A percentile compares a stretch with the other conserved stretches of the same genome.
Conservation (phyloP, 2,888 invertebrate species). For the Dasysyrphus albostriatus region DNA sequence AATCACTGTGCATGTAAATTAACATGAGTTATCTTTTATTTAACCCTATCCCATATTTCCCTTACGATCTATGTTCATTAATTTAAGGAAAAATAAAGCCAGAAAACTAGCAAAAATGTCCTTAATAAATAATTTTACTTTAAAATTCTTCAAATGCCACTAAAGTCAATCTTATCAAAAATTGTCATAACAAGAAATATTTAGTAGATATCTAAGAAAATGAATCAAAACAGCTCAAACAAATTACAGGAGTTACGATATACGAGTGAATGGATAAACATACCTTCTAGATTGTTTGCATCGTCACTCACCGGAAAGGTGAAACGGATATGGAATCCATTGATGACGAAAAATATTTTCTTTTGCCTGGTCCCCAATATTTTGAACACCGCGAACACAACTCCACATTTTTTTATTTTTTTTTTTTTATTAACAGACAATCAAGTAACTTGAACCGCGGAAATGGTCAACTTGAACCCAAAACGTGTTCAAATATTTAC, state of each 20-base stretch:
- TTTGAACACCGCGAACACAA: constrained; percentile 16
- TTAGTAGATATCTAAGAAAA: not conserved
- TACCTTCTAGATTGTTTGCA: constrained; percentile 20
- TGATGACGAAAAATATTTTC: constrained; percentile 37
- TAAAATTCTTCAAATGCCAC: no score
- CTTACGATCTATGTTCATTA: no score
- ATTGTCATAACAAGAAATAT: no score
- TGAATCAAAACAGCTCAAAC: constrained; percentile 5
- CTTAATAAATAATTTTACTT: no score
- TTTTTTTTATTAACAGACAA: constrained; percentile 65
- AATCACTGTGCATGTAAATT: no score
- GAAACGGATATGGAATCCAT: constrained; percentile 55
- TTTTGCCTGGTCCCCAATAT: not conserved
- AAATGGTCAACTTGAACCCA: constrained; percentile 73
- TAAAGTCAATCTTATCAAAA: no score
- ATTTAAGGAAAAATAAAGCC: no score
- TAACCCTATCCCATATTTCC: no score
- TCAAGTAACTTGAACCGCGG: constrained; percentile 75
- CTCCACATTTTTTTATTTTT: not conserved
- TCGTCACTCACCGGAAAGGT: constrained; percentile 57
- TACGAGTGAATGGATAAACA: not conserved
- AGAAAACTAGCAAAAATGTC: no score
- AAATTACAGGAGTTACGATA: not conserved
- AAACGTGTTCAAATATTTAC: constrained; percentile 83
- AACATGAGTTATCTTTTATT: no score